Conservation (phyloP, 2,797 vertebrate genomes). For the Capromys pilorides region DNA sequence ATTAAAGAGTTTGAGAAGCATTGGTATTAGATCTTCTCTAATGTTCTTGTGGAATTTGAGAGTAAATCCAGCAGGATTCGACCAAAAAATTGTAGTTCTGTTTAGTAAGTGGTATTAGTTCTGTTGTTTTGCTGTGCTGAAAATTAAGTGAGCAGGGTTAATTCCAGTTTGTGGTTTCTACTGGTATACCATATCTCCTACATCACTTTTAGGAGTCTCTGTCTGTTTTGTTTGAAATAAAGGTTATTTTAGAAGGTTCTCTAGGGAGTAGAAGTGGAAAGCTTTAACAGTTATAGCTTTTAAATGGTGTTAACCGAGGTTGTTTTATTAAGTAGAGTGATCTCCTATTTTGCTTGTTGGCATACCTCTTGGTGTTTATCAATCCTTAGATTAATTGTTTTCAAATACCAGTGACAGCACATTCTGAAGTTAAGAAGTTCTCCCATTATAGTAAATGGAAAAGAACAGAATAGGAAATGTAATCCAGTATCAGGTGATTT, state of each 20-base stretch:
- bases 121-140: constrained; percentile 19
- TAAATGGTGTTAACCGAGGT: background rate
- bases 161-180: background rate
- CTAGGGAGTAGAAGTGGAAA: background rate
- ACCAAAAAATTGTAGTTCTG: background rate
- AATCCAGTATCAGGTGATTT: background rate
- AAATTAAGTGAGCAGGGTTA: background rate
- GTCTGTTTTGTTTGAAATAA: background rate
- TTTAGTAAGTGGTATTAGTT: background rate
- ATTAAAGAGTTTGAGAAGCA: background rate
- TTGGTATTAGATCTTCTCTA: background rate
- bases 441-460: background rate
- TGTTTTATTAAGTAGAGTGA: constrained; percentile 9
- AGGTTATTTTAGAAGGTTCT: background rate
- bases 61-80: background rate
- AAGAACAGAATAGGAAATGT: background rate
- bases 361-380: constrained; percentile 1
- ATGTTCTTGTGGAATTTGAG: background rate
- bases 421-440: background rate
- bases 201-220: background rate
- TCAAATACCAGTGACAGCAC: background rate
- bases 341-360: background rate
- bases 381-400: background rate
- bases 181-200: background rate
- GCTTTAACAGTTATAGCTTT: background rate